phyloP scores from a whole-genome alignment of 2,797 vertebrate genomes.

The Chiloscyllium punctatum region DNA sequence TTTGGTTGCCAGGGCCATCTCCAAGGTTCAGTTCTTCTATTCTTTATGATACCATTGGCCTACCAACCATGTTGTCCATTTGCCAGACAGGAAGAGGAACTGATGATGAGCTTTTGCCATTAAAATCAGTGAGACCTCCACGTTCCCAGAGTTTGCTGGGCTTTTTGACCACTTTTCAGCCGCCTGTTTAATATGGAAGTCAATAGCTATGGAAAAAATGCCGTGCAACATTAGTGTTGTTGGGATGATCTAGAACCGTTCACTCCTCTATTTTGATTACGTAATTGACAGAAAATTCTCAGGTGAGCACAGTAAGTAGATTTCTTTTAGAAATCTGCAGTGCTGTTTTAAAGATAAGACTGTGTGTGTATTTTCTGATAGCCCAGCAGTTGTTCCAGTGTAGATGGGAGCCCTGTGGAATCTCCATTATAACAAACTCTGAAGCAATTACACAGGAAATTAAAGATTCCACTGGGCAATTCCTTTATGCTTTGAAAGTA shows the following conservation, averaged over 20 bases:
- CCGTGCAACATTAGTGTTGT: not conserved
- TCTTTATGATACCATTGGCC: no score
- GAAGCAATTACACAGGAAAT: no score
- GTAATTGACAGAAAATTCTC: not conserved
- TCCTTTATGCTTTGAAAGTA: no score
- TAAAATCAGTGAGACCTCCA: not conserved
- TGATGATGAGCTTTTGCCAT: not conserved
- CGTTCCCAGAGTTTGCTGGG: no score
- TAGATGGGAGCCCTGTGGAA: no score
- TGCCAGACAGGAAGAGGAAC: not conserved
- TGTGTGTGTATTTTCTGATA: no score
- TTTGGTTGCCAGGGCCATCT: no score
- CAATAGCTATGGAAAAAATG: not conserved
- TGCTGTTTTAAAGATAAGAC: not conserved
- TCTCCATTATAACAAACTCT: no score
- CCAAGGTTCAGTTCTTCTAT: no score
- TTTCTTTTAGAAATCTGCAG: not conserved
- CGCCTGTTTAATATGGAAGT: not conserved
- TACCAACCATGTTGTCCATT: not conserved
- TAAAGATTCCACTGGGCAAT: no score
- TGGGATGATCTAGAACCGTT: not conserved
- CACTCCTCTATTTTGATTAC: not conserved
- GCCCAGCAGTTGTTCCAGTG: no score
- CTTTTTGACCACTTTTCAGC: not conserved
- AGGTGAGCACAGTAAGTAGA: not conserved